A percentile compares a stretch with the other conserved stretches of the same genome.
phyloP scores from a whole-genome alignment of 1,140 invertebrate genomes.

The Aleiodes sp. region DNA sequence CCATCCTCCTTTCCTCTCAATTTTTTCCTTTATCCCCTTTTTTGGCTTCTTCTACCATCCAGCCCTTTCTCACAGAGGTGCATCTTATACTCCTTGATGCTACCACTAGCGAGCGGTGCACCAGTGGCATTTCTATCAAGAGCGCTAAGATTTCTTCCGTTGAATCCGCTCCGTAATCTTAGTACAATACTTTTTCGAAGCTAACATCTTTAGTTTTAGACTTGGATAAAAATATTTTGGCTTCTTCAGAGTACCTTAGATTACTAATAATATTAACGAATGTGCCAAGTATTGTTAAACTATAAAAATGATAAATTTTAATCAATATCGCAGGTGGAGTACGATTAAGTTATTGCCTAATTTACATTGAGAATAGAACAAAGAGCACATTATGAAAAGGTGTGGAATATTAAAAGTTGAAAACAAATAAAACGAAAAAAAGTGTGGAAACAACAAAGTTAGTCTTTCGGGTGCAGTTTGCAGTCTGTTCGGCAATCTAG shows the following conservation, averaged over 20 bases:
- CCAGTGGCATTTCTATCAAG: not conserved
- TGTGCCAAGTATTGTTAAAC: too few species aligned
- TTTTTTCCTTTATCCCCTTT: slow-evolving; percentile 1
- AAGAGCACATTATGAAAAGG: too few species aligned
- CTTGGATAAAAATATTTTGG: not conserved
- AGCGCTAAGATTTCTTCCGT: not conserved
- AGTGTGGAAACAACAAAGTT: not conserved
- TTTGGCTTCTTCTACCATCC: not conserved
- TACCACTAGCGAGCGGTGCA: not conserved
- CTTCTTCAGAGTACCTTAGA: not conserved
- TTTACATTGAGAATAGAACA: too few species aligned
- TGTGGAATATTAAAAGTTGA: not conserved
- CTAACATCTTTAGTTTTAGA: not conserved
- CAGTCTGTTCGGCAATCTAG: not conserved
- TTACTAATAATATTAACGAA: too few species aligned
- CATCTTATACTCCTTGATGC: not conserved
- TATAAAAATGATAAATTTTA: too few species aligned
- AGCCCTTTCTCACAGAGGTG: not conserved
- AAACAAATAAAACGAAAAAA: not conserved
- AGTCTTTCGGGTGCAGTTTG: not conserved
- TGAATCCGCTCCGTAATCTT: not conserved
- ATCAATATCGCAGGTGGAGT: too few species aligned
- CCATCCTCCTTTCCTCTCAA: not conserved
- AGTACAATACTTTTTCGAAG: not conserved
- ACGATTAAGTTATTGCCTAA: too few species aligned